Conservation (phyloP, 2,113 vertebrate genomes). For the Tor tambroides region DNA sequence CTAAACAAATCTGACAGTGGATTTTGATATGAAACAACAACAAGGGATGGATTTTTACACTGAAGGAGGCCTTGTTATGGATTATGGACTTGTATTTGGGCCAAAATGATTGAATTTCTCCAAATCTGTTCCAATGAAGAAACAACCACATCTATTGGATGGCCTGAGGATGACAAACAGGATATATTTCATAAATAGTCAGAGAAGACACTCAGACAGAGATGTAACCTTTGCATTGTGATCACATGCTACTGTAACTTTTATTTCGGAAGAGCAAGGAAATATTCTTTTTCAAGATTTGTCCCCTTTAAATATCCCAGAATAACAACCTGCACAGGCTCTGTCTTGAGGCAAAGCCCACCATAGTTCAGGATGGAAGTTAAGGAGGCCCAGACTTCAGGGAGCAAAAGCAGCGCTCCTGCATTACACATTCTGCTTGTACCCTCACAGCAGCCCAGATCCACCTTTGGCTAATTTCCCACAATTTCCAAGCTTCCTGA, state of each 20-base stretch:
- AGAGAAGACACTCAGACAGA: no score
- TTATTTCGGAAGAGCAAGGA: background rate
- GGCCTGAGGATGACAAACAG: background rate
- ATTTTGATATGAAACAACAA: background rate
- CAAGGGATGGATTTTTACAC: background rate
- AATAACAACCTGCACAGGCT: slow-evolving; percentile 8
- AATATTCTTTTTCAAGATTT: background rate
- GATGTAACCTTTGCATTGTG: background rate
- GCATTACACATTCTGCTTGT: slow-evolving; percentile 61
- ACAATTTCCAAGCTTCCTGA: slow-evolving; percentile 72
- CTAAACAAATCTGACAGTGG: background rate
- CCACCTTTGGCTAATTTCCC: slow-evolving; percentile 73
- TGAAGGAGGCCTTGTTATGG: background rate
- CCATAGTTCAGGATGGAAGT: slow-evolving; percentile 25
- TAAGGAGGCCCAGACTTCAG: slow-evolving; percentile 54
- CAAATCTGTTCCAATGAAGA: background rate
- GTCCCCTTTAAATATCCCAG: slow-evolving; percentile 5
- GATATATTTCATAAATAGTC: no score
- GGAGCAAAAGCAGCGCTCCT: slow-evolving; percentile 46
- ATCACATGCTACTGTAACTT: background rate
- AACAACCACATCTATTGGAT: background rate
- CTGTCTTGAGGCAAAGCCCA: slow-evolving; percentile 9
- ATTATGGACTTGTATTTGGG: background rate
- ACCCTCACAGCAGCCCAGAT: slow-evolving; percentile 58
- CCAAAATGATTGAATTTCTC: background rate